These are phyloP conservation scores for Caenorhabditis inopinata DNA, from an alignment of 1,140 invertebrate genomes.

Conservation along the genomic window DNA sequence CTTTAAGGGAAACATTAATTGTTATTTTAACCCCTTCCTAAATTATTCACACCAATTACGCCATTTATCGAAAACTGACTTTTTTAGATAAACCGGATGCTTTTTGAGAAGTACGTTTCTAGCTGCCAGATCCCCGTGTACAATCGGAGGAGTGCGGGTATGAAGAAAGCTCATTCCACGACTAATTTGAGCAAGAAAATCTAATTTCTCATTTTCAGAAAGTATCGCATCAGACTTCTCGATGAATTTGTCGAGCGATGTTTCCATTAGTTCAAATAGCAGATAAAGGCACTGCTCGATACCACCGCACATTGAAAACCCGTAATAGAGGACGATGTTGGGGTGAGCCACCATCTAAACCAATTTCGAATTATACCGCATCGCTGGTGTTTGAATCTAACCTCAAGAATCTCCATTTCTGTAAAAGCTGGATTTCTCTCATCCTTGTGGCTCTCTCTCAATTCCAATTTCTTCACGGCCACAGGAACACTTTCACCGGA, in stretches of 20 bases:
- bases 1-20: too few species aligned
- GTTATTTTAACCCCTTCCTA: too few species aligned
- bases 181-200: constrained; percentile 28
- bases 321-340: not conserved
- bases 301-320: not conserved
- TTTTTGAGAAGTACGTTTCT: constrained; percentile 40
- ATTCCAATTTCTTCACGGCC: not conserved
- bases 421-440: constrained; percentile 1
- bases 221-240: not conserved
- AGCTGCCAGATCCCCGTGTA: constrained; percentile 41
- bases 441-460: not conserved
- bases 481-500: not conserved
- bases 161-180: constrained; percentile 38
- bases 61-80: not conserved
- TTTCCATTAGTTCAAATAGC: not conserved
- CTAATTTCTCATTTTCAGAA: not conserved
- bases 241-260: not conserved
- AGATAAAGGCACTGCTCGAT: not conserved
- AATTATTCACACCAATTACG: too few species aligned
- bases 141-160: constrained; percentile 13
- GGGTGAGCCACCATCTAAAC: constrained; percentile 9
- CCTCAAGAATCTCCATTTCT: constrained; percentile 9
- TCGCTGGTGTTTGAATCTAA: not conserved
- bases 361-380: not conserved
- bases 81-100: constrained; percentile 15